phyloP scores from a whole-genome alignment of 1,140 invertebrate species.

The Microplitis mediator region DNA sequence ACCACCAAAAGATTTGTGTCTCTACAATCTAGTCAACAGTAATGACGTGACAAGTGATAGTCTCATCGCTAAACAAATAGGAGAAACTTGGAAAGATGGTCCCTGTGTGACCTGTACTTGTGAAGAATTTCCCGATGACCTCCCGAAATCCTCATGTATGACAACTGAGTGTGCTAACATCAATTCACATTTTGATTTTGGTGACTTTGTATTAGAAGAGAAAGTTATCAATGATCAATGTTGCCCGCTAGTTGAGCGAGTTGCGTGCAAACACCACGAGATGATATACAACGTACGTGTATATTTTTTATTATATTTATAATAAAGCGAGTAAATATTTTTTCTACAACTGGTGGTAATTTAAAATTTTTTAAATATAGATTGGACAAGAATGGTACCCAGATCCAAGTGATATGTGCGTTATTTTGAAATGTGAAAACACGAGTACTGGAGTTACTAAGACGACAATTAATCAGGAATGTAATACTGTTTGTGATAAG shows the following conservation, averaged over 20 bases:
- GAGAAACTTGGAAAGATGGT: constrained; percentile 72
- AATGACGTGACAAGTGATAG: constrained; percentile 51
- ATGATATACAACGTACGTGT: constrained; percentile 61
- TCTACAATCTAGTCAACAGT: constrained; percentile 66
- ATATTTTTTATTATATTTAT: too few relatives aligned
- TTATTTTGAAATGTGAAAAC: constrained; percentile 60
- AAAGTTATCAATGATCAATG: constrained; percentile 64
- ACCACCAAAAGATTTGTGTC: constrained; percentile 72
- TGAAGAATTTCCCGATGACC: constrained; percentile 41
- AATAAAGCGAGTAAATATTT: background rate
- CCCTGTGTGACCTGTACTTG: constrained; percentile 71
- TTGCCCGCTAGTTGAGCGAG: constrained; percentile 66
- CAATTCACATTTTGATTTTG: constrained; percentile 49
- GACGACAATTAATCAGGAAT: constrained; percentile 51
- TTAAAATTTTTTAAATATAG: constrained; percentile 39
- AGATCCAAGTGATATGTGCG: constrained; percentile 61
- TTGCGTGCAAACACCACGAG: constrained; percentile 67
- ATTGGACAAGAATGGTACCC: constrained; percentile 66
- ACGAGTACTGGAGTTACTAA: constrained; percentile 54
- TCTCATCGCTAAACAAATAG: constrained; percentile 62
- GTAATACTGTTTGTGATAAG: constrained; percentile 43
- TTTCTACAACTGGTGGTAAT: constrained; percentile 4
- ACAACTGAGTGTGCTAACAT: constrained; percentile 56
- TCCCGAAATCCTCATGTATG: constrained; percentile 49
- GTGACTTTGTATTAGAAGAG: constrained; percentile 65